phyloP scores from a whole-genome alignment of 2,797 vertebrate species.

The Chelidonichthys spinosus region DNA sequence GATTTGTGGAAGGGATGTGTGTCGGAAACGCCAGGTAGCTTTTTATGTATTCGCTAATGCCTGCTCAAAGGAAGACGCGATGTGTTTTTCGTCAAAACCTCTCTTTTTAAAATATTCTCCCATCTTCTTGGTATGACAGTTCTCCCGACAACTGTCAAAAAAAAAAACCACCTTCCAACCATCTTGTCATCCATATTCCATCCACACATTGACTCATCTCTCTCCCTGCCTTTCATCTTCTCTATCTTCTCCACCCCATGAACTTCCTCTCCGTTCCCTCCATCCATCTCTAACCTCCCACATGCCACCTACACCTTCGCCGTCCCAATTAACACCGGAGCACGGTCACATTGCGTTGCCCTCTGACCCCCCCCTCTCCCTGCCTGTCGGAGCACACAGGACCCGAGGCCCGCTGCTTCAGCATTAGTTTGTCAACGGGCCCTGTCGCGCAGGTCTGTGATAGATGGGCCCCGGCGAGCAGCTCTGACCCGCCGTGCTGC shows the following conservation, averaged over 20 bases:
- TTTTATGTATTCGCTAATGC: not conserved
- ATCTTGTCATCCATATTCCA: conserved; percentile 62
- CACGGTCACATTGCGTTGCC: conserved; percentile 66
- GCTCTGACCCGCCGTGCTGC: conserved; percentile 70
- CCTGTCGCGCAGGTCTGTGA: conserved; percentile 70
- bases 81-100: conserved; percentile 17
- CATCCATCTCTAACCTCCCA: conserved; percentile 72
- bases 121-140: conserved; percentile 40
- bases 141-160: conserved; percentile 50
- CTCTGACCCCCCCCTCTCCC: conserved; percentile 68
- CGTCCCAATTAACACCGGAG: conserved; percentile 78
- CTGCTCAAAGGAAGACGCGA: conserved; percentile 7
- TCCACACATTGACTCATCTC: conserved; percentile 48
- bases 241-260: conserved; percentile 41
- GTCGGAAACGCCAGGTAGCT: not conserved
- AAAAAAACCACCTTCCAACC: conserved; percentile 24
- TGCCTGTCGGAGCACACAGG: conserved; percentile 57
- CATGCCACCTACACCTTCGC: conserved; percentile 66
- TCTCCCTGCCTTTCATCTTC: conserved; percentile 48
- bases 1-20: conserved; percentile 31
- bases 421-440: conserved; percentile 73
- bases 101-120: conserved; percentile 32
- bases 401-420: conserved; percentile 52
- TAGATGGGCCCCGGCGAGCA: conserved; percentile 70
- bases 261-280: conserved; percentile 46